A percentile compares a stretch with the other conserved stretches of the same genome.
phyloP scores from a whole-genome alignment of 2,113 vertebrate species.

The Copsychus sechellarum region DNA sequence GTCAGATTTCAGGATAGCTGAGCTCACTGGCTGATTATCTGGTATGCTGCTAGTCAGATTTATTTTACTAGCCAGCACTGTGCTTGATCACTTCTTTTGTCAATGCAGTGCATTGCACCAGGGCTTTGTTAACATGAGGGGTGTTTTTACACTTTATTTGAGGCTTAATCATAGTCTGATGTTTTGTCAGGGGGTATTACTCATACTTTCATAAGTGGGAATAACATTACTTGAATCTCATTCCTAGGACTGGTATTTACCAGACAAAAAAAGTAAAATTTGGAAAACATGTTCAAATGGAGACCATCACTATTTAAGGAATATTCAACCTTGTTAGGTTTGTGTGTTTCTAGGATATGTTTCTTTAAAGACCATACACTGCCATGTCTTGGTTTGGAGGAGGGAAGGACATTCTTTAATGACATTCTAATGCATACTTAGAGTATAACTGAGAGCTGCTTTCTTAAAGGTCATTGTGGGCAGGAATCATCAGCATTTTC shows the following conservation, averaged over 20 bases:
- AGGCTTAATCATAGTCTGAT: constrained; percentile 52
- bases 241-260: not conserved
- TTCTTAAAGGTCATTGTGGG: constrained; percentile 30
- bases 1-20: not conserved
- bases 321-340: not conserved
- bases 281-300: not conserved
- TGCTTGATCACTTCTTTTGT: not conserved
- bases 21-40: not conserved
- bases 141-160: not conserved
- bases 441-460: not conserved
- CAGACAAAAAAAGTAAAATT: not conserved
- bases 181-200: constrained; percentile 28
- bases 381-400: not conserved
- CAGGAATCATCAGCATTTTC: constrained; percentile 20
- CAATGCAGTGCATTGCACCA: not conserved
- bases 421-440: not conserved
- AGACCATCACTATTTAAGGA: not conserved
- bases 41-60: not conserved
- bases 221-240: constrained; percentile 3
- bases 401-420: not conserved
- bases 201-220: constrained; percentile 13
- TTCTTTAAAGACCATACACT: not conserved
- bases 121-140: not conserved
- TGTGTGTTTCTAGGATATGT: not conserved
- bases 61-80: not conserved